phyloP scores from a whole-genome alignment of 1,140 invertebrate species.

The Drosophila sp. region DNA sequence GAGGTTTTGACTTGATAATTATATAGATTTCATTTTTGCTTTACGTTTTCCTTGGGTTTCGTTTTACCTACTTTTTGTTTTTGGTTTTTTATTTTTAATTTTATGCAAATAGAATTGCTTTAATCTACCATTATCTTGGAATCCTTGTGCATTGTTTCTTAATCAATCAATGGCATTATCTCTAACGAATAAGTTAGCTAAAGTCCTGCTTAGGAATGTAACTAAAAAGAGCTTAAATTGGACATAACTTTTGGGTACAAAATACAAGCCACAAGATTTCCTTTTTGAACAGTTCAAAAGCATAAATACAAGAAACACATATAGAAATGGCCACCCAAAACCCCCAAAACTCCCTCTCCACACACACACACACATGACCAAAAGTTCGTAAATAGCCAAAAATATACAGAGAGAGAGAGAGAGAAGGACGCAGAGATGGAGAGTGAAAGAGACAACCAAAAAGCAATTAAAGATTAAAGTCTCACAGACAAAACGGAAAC shows the following conservation, averaged over 20 bases:
- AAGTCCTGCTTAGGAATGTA: background rate
- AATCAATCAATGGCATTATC: background rate
- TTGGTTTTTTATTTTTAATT: background rate
- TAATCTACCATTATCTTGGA: background rate
- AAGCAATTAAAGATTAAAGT: slow-evolving; percentile 77
- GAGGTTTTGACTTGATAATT: slow-evolving; percentile 11
- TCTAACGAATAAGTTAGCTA: background rate
- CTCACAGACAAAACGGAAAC: slow-evolving; percentile 6
- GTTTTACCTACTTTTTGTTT: background rate
- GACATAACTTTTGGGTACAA: slow-evolving; percentile 3
- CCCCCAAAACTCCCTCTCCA: background rate
- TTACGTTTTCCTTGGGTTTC: background rate
- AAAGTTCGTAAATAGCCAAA: slow-evolving; percentile 21
- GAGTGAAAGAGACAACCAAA: slow-evolving; percentile 21
- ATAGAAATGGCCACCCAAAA: background rate
- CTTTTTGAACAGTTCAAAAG: slow-evolving; percentile 10
- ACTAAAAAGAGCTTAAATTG: slow-evolving; percentile 13
- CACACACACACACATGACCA: slow-evolving; percentile 2
- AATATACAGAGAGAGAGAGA: slow-evolving; percentile 4
- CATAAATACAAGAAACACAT: slow-evolving; percentile 16
- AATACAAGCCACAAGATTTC: slow-evolving; percentile 11
- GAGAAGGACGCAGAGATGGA: background rate
- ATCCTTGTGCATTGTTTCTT: background rate
- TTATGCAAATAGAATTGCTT: background rate
- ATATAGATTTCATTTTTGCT: slow-evolving; percentile 1